Conservation (phyloP, 2,113 vertebrate genomes). For the Pedionomus torquatus region DNA sequence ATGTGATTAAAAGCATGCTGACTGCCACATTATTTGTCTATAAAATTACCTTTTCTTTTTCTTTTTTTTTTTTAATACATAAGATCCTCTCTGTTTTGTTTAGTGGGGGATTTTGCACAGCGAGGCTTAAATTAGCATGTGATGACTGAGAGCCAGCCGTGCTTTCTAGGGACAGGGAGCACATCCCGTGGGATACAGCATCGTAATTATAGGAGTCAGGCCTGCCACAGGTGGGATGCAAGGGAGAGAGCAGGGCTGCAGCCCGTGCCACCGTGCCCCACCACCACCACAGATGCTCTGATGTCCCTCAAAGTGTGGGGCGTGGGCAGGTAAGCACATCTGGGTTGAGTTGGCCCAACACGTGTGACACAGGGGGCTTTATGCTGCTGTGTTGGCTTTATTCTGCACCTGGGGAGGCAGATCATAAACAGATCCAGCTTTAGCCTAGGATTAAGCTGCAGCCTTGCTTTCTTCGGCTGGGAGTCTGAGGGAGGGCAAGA, state of each 20-base stretch:
- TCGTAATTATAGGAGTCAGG: not conserved
- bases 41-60: not conserved
- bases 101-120: not conserved
- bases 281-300: not conserved
- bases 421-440: not conserved
- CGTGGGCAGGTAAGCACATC: rapidly evolving
- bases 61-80: not conserved
- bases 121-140: rapidly evolving
- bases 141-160: not conserved
- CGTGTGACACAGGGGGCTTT: rapidly evolving
- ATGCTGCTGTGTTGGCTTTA: not conserved
- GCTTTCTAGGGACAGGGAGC: not conserved
- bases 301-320: not conserved
- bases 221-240: not conserved
- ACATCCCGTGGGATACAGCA: rapidly evolving
- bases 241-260: not conserved
- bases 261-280: not conserved
- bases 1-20: not conserved
- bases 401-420: not conserved
- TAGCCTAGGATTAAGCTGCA: not conserved
- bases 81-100: not conserved
- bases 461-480: not conserved
- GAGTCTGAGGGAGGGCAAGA: not conserved
- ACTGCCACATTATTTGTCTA: not conserved
- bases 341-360: not conserved